Base-by-base conservation (phyloP, 2,113 vertebrate genomes). In the Bos javanicus region DNA sequence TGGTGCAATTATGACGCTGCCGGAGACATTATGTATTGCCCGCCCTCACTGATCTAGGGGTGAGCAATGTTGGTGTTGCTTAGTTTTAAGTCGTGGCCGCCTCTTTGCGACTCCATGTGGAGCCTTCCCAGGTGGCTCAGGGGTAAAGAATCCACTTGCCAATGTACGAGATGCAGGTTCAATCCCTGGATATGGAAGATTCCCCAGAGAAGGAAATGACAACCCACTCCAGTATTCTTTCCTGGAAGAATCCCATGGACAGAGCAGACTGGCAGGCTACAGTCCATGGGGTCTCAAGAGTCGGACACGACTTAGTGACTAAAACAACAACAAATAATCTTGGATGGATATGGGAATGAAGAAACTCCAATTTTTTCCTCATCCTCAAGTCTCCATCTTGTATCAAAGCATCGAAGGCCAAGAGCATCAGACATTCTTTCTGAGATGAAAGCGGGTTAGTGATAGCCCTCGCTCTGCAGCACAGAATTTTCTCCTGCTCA, bases 1-100 rank as follows among this genome's bases (percentile, higher is more conserved):
- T 30, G 97, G 59, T 1, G 12, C 50, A 59, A 97, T 97, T 95
- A 36, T 95, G 97, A 98, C 17, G 46, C 46, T 76, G 71, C 9
- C 26, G 56, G 26, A 25, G 57, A 82, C 39, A 52, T 21, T 9
- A 62, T 21, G 54, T 17, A 43, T 0, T 90, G 89, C 39, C 25
- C 30, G n/a, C 36, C 86, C 87, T 88, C 74, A 28, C 39, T 33
- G 33, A 52, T 19, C 46, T n/a, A 28, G 90, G 14, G 19, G 46
- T 26, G 39, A 89, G 43, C 15, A 25, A 43, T 1, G 71, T 0
- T 39, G 71, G 36, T 7, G 71, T 0, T 74, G 71, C 25, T 26
- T 25, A 43, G 71, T 26, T 25, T 11, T 43, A 26, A 43, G 71
- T 43, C 1, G 3, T 43, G 71, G 71, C 71, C 1, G 6, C 23